These are phyloP conservation scores for Mormyrops boulengeri DNA, from an alignment of 2,797 vertebrate species.

Conservation along the genomic window DNA sequence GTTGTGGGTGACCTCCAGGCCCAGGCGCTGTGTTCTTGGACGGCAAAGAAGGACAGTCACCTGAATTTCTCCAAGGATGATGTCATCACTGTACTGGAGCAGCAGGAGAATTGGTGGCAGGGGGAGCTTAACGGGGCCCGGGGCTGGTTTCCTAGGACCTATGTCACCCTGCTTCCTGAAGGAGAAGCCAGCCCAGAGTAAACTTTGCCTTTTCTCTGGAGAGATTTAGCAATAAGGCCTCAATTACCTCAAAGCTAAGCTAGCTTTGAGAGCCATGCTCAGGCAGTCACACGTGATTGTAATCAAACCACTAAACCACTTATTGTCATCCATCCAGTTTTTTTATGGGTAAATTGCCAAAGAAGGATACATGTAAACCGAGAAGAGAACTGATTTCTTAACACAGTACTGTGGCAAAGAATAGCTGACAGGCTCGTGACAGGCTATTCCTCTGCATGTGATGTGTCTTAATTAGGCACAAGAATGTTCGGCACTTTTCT, in stretches of 20 bases:
- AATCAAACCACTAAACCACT: not conserved
- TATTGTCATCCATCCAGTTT: not conserved
- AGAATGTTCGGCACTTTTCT: not conserved
- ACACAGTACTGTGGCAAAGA: not conserved
- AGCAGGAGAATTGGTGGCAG: conserved; percentile 98
- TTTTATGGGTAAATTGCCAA: not conserved
- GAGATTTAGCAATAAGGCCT: not conserved
- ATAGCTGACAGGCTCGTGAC: not conserved
- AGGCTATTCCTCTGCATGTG: not conserved
- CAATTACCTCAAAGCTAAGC: not conserved
- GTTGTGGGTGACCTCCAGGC: conserved; percentile 73
- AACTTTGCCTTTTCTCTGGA: conserved; percentile 25
- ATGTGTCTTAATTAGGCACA: not conserved
- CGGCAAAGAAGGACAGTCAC: conserved; percentile 91
- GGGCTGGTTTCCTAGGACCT: conserved; percentile 94
- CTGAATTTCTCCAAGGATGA: conserved; percentile 94
- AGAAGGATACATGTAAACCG: not conserved
- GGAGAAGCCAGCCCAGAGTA: conserved; percentile 52
- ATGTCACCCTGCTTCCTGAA: conserved; percentile 76
- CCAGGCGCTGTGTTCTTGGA: conserved; percentile 91
- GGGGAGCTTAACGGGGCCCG: conserved; percentile 78
- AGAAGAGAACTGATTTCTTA: not conserved
- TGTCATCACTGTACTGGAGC: conserved; percentile 84
- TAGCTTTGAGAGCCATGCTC: not conserved
- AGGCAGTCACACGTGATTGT: not conserved